phyloP scores from a whole-genome alignment of 2,797 vertebrate species.

The Glossophaga mutica region DNA sequence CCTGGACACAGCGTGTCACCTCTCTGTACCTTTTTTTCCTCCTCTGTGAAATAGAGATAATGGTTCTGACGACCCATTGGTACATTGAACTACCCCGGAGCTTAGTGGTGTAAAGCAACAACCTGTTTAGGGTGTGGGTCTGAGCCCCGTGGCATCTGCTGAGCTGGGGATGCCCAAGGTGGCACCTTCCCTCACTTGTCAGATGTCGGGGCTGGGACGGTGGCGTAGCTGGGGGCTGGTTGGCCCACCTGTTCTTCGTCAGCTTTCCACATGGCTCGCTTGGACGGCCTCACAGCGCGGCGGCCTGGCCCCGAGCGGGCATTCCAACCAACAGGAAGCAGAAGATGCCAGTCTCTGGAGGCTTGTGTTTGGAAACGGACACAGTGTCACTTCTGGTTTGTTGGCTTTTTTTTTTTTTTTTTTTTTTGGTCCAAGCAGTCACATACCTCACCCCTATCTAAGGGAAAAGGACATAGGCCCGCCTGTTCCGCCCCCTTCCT shows the following conservation, averaged over 20 bases:
- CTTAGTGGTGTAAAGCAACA: too few species aligned
- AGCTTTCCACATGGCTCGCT: accelerated
- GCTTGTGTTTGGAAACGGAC: neutral
- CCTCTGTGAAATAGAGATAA: neutral
- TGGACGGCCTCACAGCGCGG: neutral
- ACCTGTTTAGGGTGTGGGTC: neutral
- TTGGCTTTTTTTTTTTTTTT: neutral
- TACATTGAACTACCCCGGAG: neutral
- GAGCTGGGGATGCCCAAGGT: neutral
- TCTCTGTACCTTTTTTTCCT: neutral
- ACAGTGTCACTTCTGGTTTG: neutral
- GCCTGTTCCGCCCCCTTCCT: neutral
- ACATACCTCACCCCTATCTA: neutral
- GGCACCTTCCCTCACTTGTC: neutral
- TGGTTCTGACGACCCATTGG: neutral
- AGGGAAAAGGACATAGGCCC: neutral
- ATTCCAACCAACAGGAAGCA: accelerated
- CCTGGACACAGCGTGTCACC: accelerated
- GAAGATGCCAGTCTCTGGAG: neutral
- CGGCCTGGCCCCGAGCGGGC: neutral
- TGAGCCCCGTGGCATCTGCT: accelerated
- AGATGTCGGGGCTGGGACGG: neutral
- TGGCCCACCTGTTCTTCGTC: accelerated
- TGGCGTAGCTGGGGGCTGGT: neutral
- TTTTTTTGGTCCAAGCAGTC: neutral